Evolutionary conservation across 1,140 invertebrate species (phyloP).

Genomic region (Tigriopus japonicus): DNA sequence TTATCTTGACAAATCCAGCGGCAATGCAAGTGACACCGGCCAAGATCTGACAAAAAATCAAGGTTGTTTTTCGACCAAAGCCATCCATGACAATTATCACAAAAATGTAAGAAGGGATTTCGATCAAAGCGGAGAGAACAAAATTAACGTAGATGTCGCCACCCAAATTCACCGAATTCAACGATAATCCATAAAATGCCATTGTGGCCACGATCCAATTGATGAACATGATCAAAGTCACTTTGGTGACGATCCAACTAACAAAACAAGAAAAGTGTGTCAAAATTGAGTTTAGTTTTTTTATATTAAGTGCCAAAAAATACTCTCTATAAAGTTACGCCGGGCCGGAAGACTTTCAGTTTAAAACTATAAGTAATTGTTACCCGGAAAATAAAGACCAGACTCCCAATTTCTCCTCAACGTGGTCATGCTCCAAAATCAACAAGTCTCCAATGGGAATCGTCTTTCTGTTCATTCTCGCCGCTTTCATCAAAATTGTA

Average conservation of each 20-base stretch:
- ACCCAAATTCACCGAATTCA: conserved; percentile 21
- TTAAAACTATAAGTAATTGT: too few relatives aligned
- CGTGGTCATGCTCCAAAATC: background rate
- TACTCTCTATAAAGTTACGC: too few relatives aligned
- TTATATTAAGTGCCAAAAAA: too few relatives aligned
- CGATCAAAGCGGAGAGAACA: conserved; percentile 21
- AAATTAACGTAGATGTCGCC: conserved; percentile 25
- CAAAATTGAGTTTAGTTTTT: too few relatives aligned
- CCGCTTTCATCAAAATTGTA: conserved; percentile 2
- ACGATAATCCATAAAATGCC: conserved; percentile 25
- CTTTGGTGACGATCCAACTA: background rate
- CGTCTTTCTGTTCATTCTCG: conserved; percentile 4
- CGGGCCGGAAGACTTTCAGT: too few relatives aligned
- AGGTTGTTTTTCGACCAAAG: background rate
- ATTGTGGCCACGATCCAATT: conserved; percentile 23
- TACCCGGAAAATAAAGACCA: background rate
- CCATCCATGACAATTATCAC: conserved; percentile 16
- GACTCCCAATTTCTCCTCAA: background rate
- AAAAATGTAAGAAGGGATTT: conserved; percentile 22
- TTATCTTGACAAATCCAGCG: background rate
- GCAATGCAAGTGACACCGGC: background rate
- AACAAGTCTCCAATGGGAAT: conserved; percentile 8
- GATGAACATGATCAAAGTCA: conserved; percentile 13
- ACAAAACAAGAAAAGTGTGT: conserved; percentile 7
- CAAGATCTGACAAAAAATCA: conserved; percentile 1